Conservation (phyloP, 1,140 invertebrate genomes). For the Nasonia vitripennis region DNA sequence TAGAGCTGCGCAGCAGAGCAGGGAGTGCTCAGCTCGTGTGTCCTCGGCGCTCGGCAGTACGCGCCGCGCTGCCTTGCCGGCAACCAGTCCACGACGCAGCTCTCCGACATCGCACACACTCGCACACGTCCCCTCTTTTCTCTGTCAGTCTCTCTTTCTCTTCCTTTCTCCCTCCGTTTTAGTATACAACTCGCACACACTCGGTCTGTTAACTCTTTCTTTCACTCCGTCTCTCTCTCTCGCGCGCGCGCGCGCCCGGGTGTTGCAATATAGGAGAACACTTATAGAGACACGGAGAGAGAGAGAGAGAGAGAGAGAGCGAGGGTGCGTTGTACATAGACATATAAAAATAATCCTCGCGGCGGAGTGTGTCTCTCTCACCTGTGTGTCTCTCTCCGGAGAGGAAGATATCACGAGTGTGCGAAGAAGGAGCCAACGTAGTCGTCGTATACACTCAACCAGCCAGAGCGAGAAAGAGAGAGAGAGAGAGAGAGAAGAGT, state of each 20-base stretch:
- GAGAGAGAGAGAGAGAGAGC: background rate
- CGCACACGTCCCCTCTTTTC: background rate
- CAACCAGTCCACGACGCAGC: constrained; percentile 46
- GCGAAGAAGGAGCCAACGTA: background rate
- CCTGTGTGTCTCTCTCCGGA: background rate
- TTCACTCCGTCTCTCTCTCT: too few relatives aligned
- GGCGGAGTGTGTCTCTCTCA: background rate
- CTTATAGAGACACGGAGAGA: background rate
- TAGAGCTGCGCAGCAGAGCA: constrained; percentile 46
- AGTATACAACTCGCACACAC: background rate
- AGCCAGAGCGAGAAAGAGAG: constrained; percentile 10
- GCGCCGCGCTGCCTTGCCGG: constrained; percentile 71
- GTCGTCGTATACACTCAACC: background rate
- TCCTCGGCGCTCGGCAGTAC: constrained; percentile 63
- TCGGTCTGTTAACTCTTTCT: background rate
- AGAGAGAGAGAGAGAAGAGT: background rate
- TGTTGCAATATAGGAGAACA: too few relatives aligned
- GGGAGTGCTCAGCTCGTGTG: constrained; percentile 53
- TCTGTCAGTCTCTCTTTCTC: background rate
- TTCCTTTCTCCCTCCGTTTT: background rate
- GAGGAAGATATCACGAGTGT: background rate
- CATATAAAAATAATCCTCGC: background rate
- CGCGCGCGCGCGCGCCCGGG: too few relatives aligned
- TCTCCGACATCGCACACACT: background rate
- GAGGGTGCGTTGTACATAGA: background rate